Percentiles rank a stretch among this genome's conserved stretches.
Conservation (phyloP, 2,797 vertebrate species). For the Sebastes diploproa region DNA sequence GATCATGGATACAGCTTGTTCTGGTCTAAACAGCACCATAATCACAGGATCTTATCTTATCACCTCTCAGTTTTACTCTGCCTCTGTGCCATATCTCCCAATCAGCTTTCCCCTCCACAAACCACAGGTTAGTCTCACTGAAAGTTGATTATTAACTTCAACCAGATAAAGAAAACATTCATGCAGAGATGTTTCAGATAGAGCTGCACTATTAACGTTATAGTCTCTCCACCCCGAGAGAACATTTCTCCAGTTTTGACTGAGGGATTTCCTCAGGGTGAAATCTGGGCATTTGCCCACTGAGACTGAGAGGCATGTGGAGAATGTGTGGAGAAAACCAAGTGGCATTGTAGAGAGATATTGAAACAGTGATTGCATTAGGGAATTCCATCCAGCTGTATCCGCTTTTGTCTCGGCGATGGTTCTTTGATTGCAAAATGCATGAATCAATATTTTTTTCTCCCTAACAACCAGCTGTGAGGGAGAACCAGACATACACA, state of each 20-base stretch:
- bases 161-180: slow-evolving; percentile 25
- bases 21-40: background rate
- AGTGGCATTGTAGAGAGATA: background rate
- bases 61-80: background rate
- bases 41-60: background rate
- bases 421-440: background rate
- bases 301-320: slow-evolving; percentile 25
- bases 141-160: slow-evolving; percentile 43
- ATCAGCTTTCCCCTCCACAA: slow-evolving; percentile 22
- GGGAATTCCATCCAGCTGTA: background rate
- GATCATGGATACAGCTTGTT: background rate
- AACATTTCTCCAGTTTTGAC: background rate
- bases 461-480: background rate
- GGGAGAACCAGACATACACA: background rate
- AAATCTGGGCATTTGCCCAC: background rate
- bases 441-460: background rate
- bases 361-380: slow-evolving; percentile 10
- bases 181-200: slow-evolving; percentile 2
- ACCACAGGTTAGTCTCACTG: slow-evolving; percentile 38
- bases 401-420: background rate
- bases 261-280: slow-evolving; percentile 16
- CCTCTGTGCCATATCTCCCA: slow-evolving; percentile 9
- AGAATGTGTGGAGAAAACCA: slow-evolving; percentile 34
- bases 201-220: slow-evolving; percentile 7
- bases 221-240: background rate